Evolutionary conservation across 2,113 vertebrate species (phyloP), one percentile per base, ranked within the genome.

Genomic region (Lamprologus callipterus): DNA sequence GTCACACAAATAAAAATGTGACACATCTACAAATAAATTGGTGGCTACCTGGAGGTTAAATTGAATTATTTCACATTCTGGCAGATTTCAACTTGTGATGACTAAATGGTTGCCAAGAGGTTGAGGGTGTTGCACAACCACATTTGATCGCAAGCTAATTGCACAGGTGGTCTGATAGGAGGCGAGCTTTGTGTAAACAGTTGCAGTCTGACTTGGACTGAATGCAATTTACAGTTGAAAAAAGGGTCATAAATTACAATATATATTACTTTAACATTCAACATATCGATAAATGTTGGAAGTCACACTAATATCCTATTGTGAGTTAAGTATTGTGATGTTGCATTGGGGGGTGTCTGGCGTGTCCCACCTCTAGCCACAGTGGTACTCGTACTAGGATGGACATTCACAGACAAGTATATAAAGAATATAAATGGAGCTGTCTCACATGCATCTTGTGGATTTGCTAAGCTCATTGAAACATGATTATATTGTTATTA

Each of bases 241-340:
- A 63, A 63, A 35, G 31, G 31, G 58, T 63, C 3, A 63, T 63
- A 63, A 63, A 63, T 63, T 35, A 3, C 17, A 63, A 63, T 63
- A 63, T 63, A 63, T 63, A 63, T 63, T 63, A 35, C 31, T 63
- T 35, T 63, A 63, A n/a, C 58, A 35, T 63, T 63, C 58, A 63
- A 63, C 58, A 35, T 63, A 63, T 1, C 3, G 17, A 63, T 63
- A 35, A 63, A n/a, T 35, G 17, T 63, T 12, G 31, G 31, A 35
- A 12, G 31, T 63, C 58, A 63, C 31, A n/a, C 58, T 63, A 63
- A 63, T 63, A 63, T 63, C 31, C 31, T 35, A 63, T 63, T 63
- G 6, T 35, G 4, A 63, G 31, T 35, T 63, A 63, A 63, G 58
- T 35, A 63, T 35, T 63, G 58, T 35, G 58, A 63, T 7, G 58